Evolutionary conservation across 2,113 vertebrate species (phyloP), one percentile per base, ranked within the genome.

Genomic region (Polypterus senegalus): DNA sequence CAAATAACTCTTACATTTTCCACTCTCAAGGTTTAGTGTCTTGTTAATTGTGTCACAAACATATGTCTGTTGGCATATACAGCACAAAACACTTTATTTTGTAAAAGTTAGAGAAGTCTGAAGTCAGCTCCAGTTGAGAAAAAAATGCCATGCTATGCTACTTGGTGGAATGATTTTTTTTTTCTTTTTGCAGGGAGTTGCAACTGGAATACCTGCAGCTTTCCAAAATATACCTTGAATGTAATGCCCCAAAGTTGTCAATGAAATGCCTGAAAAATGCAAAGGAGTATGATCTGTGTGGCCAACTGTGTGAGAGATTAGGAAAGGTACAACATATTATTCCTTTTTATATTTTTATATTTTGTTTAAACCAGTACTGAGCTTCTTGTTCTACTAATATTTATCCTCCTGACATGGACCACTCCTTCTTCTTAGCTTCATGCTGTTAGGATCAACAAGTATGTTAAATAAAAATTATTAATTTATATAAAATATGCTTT

Each of bases 191-290:
- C 67, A 89, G 87, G 72, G 84, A 86, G 67, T 88, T 88, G 61
- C 81, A 88, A 59, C 57, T 84, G 77, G 81, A 85, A 57, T 89
- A 88, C 62, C 68, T 89, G 71, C 55, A 74, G 51, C 68, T 89
- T 76, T 85, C 86, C 8, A 89, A 85, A 69, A 88, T 77, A 8
- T 89, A 89, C 59, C 66, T 89, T 73, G 83, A 89, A 62, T 89
- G 83, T 9, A 70, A 67, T 4, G 85, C 87, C 61, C 82, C 83
- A 49, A 80, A 83, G 52, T 72, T 89, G 5, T 79, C 85, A 6
- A 72, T 89, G 4, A 89, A 89, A 70, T 89, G 88, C 63, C 71
- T 89, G 60, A 76, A 75, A 65, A 81, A 77, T 0, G 79, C 86
- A 43, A 87, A 85, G 70, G 85, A 89, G 61, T 88, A 84, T 66